phyloP scores from a whole-genome alignment of 2,888 invertebrate genomes.

The Brachynemurus nebulosus region DNA sequence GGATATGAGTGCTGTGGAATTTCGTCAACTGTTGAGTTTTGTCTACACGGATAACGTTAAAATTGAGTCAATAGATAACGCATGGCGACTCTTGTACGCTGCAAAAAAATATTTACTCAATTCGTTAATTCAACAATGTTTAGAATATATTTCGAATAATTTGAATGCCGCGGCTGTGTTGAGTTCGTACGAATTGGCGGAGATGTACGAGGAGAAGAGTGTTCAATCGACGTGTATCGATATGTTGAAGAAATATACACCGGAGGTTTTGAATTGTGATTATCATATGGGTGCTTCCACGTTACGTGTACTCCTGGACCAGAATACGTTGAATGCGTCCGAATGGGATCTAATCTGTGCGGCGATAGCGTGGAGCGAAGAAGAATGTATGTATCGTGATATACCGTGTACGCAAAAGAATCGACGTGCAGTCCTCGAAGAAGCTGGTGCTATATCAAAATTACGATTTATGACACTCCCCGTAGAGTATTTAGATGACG shows the following conservation, averaged over 20 bases:
- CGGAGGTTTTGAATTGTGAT: conserved; percentile 37
- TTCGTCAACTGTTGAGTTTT: conserved; percentile 44
- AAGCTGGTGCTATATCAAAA: conserved; percentile 5
- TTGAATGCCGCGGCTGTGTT: conserved; percentile 42
- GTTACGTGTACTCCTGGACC: conserved; percentile 36
- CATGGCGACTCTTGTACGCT: conserved; percentile 48
- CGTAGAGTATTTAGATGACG: not conserved
- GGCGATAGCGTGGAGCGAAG: conserved; percentile 39
- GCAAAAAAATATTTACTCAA: conserved; percentile 49
- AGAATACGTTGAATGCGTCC: conserved; percentile 35
- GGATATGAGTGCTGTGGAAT: conserved; percentile 45
- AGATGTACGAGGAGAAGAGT: conserved; percentile 40
- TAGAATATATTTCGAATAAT: conserved; percentile 38
- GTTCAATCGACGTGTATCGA: conserved; percentile 36
- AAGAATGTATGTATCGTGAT: conserved; percentile 35
- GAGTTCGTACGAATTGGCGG: conserved; percentile 44
- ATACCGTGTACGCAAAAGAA: conserved; percentile 31
- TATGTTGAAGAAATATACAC: conserved; percentile 40
- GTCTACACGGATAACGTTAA: conserved; percentile 45
- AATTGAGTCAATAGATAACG: conserved; percentile 40
- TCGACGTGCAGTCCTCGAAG: conserved; percentile 30
- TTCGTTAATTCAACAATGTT: conserved; percentile 36
- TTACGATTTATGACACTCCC: conserved; percentile 8
- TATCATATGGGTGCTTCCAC: conserved; percentile 37
- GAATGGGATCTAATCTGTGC: conserved; percentile 39